phyloP scores from a whole-genome alignment of 2,888 invertebrate genomes.

The Tanaodytes sp. region DNA sequence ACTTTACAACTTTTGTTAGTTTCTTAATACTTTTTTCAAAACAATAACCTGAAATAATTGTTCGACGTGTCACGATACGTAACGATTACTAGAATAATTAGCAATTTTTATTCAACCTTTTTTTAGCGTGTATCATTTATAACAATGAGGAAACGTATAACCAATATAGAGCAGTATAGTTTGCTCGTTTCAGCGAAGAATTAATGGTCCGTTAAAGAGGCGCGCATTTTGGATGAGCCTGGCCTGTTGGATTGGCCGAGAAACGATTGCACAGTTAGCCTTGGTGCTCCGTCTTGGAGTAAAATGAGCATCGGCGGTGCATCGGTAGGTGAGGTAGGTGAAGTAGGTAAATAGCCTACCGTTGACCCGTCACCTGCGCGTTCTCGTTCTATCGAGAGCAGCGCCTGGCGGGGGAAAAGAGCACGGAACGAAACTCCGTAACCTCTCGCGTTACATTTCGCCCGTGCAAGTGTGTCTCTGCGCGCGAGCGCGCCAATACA shows the following conservation, averaged over 20 bases:
- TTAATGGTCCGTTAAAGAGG: no score
- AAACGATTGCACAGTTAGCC: conserved; percentile 54
- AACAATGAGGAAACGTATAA: no score
- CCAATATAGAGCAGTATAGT: no score
- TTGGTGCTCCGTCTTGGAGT: conserved; percentile 46
- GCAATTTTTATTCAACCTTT: no score
- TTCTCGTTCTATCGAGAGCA: conserved; percentile 73
- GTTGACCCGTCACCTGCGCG: conserved; percentile 72
- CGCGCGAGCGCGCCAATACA: not conserved
- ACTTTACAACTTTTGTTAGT: no score
- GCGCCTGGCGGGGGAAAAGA: conserved; percentile 61
- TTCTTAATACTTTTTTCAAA: no score
- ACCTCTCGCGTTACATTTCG: conserved; percentile 47
- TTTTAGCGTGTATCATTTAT: no score
- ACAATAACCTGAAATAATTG: no score
- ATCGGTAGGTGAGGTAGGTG: conserved; percentile 65
- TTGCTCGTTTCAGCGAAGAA: no score
- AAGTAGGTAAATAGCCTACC: conserved; percentile 73
- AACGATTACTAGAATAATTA: no score
- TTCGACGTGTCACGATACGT: no score
- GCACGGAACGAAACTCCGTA: conserved; percentile 56
- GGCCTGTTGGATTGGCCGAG: conserved; percentile 51
- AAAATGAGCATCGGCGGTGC: conserved; percentile 53
- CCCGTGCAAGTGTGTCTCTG: conserved; percentile 8
- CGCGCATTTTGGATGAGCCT: no score